Evolutionary conservation across 1,140 invertebrate genomes (phyloP), one percentile per base, ranked within the genome.

Genomic region (Polypedilum pembai): DNA sequence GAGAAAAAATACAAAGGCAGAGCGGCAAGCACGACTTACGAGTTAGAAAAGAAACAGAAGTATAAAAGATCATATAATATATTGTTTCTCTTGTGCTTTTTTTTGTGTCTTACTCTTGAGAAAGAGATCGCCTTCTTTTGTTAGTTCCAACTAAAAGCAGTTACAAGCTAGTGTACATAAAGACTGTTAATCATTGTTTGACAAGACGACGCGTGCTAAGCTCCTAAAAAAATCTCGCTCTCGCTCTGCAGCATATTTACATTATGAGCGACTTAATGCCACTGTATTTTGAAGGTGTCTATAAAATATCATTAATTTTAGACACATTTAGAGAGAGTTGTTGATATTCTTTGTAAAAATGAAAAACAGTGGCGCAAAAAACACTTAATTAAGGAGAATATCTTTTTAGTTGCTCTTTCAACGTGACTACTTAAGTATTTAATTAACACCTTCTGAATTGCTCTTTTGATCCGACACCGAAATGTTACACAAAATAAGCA

Each of bases 171-270:
- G 8, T 69, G 65, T 69, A 69, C 8, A 33, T 33, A 33, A 33
- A 18, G 65, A 18, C 65, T 69, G 65, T 69, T 69, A 69, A 69
- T 69, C 65, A 69, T 69, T 69, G 65, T 69, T 69, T 69, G 65
- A 69, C 65, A 69, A 56, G 45, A 12, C 65, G 65, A 69, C 65
- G 65, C 65, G 65, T 69, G 65, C 65, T 69, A 10, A 18, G 65
- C 65, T 21, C n/a, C 17, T 21, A 69, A 8, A 18, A 33, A 33
- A 33, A 33, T 33, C 12, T 56, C 24, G 24, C 45, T 56, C 12
- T 56, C 5, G 1, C 45, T 56, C 12, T 56, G 45, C 45, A 56
- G 45, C 45, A 56, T n/a, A 56, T 56, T 56, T 56, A 56, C n/a
- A n/a, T n/a, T n/a, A n/a, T n/a, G n/a, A n/a, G n/a, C n/a, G n/a